These are phyloP conservation scores for Pararge aegeria DNA, from an alignment of 1,140 invertebrate species.

Conservation along the genomic window DNA sequence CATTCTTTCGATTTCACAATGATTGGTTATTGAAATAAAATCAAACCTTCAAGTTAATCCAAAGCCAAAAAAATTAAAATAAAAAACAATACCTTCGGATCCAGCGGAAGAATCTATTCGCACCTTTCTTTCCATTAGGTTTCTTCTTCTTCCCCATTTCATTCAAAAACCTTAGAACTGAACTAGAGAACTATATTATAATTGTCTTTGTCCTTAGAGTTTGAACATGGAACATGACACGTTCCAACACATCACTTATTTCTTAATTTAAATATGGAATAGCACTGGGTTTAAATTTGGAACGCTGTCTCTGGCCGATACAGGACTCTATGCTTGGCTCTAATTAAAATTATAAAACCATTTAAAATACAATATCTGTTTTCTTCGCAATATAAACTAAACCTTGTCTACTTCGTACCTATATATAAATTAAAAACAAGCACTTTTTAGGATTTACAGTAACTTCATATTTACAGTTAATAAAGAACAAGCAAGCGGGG, in stretches of 20 bases:
- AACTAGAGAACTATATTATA: slow-evolving; percentile 34
- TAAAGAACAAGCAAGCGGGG: neutral
- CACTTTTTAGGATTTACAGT: neutral
- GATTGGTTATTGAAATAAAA: neutral
- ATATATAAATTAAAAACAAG: neutral
- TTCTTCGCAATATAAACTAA: slow-evolving; percentile 3
- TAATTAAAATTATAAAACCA: slow-evolving; percentile 32
- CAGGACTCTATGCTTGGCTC: slow-evolving; percentile 60
- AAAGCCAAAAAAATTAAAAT: neutral
- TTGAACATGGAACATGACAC: slow-evolving; percentile 21
- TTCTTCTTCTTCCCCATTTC: slow-evolving; percentile 74
- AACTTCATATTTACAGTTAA: neutral
- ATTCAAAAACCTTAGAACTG: slow-evolving; percentile 41
- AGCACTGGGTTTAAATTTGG: slow-evolving; percentile 36
- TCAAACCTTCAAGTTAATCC: neutral
- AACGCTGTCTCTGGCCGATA: slow-evolving; percentile 55
- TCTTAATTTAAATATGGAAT: slow-evolving; percentile 37
- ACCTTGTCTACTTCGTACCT: neutral
- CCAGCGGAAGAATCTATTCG: slow-evolving; percentile 70
- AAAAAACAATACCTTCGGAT: slow-evolving; percentile 60
- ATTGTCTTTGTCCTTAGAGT: slow-evolving; percentile 38
- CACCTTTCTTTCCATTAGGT: slow-evolving; percentile 54
- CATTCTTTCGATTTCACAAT: neutral
- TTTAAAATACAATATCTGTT: neutral
- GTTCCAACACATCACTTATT: slow-evolving; percentile 32